These are phyloP conservation scores for Tethya wilhelma DNA, from an alignment of 37 sponge, comb jelly and placozoan genomes.

Conservation along the genomic window DNA sequence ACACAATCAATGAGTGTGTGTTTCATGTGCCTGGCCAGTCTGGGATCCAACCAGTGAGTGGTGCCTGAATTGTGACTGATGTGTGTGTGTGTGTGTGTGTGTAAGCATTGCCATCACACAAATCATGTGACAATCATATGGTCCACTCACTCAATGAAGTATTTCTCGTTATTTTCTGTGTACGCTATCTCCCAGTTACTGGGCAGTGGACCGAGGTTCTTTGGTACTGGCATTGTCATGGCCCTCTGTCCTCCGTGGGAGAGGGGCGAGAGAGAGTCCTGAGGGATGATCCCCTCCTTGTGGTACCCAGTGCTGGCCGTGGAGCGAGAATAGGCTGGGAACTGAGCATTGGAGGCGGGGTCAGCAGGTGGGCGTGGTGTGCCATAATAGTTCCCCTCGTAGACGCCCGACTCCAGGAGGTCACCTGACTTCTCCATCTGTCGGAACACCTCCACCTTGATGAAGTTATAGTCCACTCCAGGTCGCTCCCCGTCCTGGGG, in stretches of 20 bases:
- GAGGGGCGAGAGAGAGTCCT: constrained; percentile 19
- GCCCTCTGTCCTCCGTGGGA: not conserved
- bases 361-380: constrained; percentile 94
- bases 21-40: constrained; percentile 75
- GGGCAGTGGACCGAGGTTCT: constrained; percentile 91
- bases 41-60: constrained; percentile 97
- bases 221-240: constrained; percentile 12
- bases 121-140: not conserved
- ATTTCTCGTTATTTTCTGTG: constrained; percentile 93
- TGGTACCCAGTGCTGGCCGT: constrained; percentile 60
- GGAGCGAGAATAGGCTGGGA: constrained; percentile 57
- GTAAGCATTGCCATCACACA: not conserved
- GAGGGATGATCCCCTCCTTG: constrained; percentile 35
- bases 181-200: constrained; percentile 97
- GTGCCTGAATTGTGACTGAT: constrained; percentile 94
- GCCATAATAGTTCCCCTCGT: constrained; percentile 88
- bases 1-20: constrained; percentile 76
- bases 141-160: constrained; percentile 94
- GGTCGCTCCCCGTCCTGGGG: constrained; percentile 86
- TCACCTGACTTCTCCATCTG: constrained; percentile 80
- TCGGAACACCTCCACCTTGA: constrained; percentile 88
- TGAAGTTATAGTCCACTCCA: constrained; percentile 92
- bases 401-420: constrained; percentile 91
- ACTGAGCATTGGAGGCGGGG: constrained; percentile 32
- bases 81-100: constrained; percentile 3